Evolutionary conservation across 2,797 vertebrate genomes (phyloP), one percentile per base, ranked within the genome.

Genomic region (Alauda arvensis): DNA sequence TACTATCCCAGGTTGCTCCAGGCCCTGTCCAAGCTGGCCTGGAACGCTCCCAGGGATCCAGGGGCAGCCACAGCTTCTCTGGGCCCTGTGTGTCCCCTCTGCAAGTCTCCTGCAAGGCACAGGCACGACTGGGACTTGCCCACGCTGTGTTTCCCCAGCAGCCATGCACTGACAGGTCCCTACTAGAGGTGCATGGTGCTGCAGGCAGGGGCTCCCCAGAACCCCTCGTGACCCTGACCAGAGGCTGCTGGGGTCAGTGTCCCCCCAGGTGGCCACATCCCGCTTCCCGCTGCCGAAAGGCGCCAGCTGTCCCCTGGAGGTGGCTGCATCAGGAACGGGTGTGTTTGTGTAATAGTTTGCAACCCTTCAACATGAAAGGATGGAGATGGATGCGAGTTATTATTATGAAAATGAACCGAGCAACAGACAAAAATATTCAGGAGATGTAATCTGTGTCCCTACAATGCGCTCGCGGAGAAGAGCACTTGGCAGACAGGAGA

Each of bases 401-500:
- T 95, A 94, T 95, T 94, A 95, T 94, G 94, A 93, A 94, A 94
- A 94, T 92, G 93, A 95, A 88, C 75, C 71, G 14, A 90, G 88
- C 79, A 66, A 93, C 79, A 89, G 88, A 94, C 90, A 94, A 93
- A 95, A 95, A 94, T 93, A 94, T 94, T 94, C 91, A 68, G 66
- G 40, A 93, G 93, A 94, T 94, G 93, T 93, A 94, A 94, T 93
- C 93, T 92, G 82, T 79, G 6, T 83, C 77, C 88, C 88, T 66
- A 94, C 93, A 94, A 93, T 88, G 84, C 63, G 29, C 88, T 88
- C 10, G 16, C 39, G 0, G 88, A 95, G 93, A 92, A 94, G 94
- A 94, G 94, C 91, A 93, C 92, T 95, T 94, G 90, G 91, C 93
- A 93, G 93, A 91, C 92, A 95, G 92, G 72, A 95, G 94, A 95